These are phyloP conservation scores for Tragelaphus imberbis DNA, from an alignment of 2,113 vertebrate species.

Conservation along the genomic window DNA sequence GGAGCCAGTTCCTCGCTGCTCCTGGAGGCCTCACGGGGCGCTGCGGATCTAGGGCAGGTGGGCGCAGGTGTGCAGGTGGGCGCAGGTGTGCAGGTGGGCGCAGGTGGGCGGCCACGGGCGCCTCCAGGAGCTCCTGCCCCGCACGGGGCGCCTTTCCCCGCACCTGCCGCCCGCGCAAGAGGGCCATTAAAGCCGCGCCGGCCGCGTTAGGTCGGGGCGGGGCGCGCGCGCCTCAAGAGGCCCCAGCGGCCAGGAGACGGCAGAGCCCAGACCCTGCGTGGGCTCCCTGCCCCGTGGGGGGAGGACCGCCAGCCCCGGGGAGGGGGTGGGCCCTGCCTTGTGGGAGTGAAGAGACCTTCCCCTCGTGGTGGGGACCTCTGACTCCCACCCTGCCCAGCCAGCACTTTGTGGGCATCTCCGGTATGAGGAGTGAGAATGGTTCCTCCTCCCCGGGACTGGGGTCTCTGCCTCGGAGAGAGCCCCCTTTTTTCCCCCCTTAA, in stretches of 20 bases:
- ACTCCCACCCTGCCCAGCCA: background rate
- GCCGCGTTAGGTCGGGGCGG: fast-evolving
- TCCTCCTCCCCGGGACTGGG: background rate
- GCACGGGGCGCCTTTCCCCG: background rate
- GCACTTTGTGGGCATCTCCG: background rate
- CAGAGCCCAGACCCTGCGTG: fast-evolving
- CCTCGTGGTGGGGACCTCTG: background rate
- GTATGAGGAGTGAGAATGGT: too few relatives aligned
- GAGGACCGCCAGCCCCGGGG: background rate
- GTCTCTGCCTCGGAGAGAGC: background rate
- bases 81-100: background rate
- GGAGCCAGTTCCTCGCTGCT: too few relatives aligned
- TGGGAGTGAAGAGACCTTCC: background rate
- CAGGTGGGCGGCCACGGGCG: background rate
- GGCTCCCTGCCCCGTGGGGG: too few relatives aligned
- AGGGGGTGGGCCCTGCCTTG: background rate
- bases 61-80: background rate
- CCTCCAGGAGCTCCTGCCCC: background rate
- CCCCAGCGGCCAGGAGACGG: too few relatives aligned
- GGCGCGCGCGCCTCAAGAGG: background rate
- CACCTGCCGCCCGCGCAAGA: fast-evolving
- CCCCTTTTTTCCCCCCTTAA: background rate
- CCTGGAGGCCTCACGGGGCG: background rate
- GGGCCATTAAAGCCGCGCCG: background rate
- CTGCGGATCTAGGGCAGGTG: background rate